Evolutionary conservation across 2,113 vertebrate genomes (phyloP), one percentile per base, ranked within the genome.

Genomic region (Erythrocercus mccallii): DNA sequence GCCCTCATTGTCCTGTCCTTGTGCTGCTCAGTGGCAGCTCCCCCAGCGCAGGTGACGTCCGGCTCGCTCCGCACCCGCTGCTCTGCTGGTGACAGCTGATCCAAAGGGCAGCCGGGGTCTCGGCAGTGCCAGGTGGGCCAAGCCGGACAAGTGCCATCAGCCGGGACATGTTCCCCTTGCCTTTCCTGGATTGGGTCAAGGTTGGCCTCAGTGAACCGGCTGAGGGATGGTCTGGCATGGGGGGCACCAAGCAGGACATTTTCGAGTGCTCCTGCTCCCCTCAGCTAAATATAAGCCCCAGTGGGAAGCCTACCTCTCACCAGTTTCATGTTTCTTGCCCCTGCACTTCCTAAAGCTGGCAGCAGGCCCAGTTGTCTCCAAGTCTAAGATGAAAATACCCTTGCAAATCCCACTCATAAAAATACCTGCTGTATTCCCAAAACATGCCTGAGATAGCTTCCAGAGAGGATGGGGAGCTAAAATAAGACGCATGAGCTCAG

Each of bases 401-500:
- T 60, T 93, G 96, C 95, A 97, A 97, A 98, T 97, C 97, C 95
- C 76, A 81, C 95, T 97, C 83, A 93, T 97, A 96, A 98, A 98
- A 97, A 97, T 93, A 92, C 93, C 94, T 96, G 96, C 93, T 96
- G 97, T 97, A 96, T 97, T 97, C 96, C 96, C 96, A 62, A 96
- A 71, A 91, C 97, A 97, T 98, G 97, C 97, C 95, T 97, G 93
- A 95, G 97, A 98, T 98, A 98, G 97, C 98, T 98, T 98, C 97
- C 96, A 94, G 85, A 97, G 97, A 97, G 97, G 97, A 92, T 94
- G 95, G 95, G 96, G 96, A 73, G 94, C 97, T 97, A 97, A 98
- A 98, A 98, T 97, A 97, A 98, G 97, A 96, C 2, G 45, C 72
- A 93, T 96, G 97, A 97, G 92, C 97, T 98, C 95, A 96, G 97